Conservation (phyloP, 2,113 vertebrate species). For the Mus spicilegus region DNA sequence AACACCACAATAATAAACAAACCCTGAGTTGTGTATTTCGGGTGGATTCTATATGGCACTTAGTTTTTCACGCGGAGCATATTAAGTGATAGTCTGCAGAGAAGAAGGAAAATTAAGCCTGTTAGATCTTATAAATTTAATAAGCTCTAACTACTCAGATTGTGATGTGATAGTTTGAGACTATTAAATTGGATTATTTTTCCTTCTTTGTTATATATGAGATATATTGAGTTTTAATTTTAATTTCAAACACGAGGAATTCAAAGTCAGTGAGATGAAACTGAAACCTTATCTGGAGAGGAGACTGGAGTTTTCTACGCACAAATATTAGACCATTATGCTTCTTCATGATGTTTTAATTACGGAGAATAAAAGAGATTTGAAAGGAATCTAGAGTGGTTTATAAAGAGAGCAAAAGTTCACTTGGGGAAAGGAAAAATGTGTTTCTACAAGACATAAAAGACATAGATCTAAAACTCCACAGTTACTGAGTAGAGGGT, state of each 20-base stretch:
- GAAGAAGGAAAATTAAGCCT: constrained; percentile 16
- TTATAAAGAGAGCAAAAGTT: constrained; percentile 65
- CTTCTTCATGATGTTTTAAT: constrained; percentile 66
- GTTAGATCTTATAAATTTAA: constrained; percentile 54
- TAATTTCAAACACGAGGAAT: constrained; percentile 62
- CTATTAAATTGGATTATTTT: constrained; percentile 60
- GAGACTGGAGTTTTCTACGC: constrained; percentile 23
- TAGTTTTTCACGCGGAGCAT: constrained; percentile 41
- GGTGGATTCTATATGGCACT: background rate
- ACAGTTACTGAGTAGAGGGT: background rate
- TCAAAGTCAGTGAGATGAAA: constrained; percentile 77
- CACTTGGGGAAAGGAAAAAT: constrained; percentile 54
- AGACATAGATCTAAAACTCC: constrained; percentile 35
- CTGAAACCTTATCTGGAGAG: constrained; percentile 57
- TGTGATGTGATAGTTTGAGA: constrained; percentile 55
- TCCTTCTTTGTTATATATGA: constrained; percentile 70
- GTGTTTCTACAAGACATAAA: constrained; percentile 66
- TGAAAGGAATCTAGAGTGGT: constrained; percentile 54
- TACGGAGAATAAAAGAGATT: constrained; percentile 62
- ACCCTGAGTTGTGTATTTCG: background rate
- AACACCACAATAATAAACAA: constrained; percentile 1
- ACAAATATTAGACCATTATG: constrained; percentile 60
- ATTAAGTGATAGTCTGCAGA: constrained; percentile 54
- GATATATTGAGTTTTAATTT: constrained; percentile 67
- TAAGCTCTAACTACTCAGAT: constrained; percentile 38